Percentiles rank a stretch among this genome's conserved stretches.
These are phyloP conservation scores for Rhizoglyphus robini DNA, from an alignment of 1,140 invertebrate genomes.

Conservation along the genomic window DNA sequence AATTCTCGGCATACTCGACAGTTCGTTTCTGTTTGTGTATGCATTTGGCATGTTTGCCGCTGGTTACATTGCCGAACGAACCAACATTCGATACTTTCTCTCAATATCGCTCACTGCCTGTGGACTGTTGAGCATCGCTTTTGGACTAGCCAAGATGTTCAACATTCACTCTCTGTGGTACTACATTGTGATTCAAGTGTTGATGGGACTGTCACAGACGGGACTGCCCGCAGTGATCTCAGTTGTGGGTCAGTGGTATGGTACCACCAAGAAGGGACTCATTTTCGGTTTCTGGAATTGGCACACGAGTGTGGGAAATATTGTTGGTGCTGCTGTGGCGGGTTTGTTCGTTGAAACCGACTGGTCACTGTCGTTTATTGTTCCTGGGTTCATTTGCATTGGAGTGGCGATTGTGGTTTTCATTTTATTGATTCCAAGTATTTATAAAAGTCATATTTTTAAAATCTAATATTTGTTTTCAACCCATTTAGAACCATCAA, in stretches of 20 bases:
- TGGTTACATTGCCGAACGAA: conserved; percentile 79
- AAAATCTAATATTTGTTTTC: not conserved
- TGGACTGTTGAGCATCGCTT: conserved; percentile 69
- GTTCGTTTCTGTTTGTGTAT: conserved; percentile 79
- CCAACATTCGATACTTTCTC: conserved; percentile 77
- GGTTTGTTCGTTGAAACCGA: conserved; percentile 64
- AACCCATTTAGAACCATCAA: not conserved
- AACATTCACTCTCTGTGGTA: conserved; percentile 69
- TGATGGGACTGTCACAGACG: conserved; percentile 58
- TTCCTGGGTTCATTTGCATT: conserved; percentile 73
- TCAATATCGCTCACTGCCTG: conserved; percentile 74
- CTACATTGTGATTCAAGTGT: conserved; percentile 69
- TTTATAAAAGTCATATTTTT: not conserved
- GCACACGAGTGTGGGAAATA: conserved; percentile 88
- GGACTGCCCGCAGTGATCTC: conserved; percentile 87
- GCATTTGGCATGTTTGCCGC: conserved; percentile 77
- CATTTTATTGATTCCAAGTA: conserved; percentile 53
- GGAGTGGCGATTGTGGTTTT: conserved; percentile 61
- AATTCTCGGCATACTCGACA: conserved; percentile 71
- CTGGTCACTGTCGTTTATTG: conserved; percentile 85
- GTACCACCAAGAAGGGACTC: conserved; percentile 49
- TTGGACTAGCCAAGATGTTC: conserved; percentile 67
- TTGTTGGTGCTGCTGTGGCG: conserved; percentile 65
- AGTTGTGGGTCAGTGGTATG: conserved; percentile 88
- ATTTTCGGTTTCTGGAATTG: conserved; percentile 92